phyloP scores from a whole-genome alignment of 2,113 vertebrate species.

The Psophia crepitans region DNA sequence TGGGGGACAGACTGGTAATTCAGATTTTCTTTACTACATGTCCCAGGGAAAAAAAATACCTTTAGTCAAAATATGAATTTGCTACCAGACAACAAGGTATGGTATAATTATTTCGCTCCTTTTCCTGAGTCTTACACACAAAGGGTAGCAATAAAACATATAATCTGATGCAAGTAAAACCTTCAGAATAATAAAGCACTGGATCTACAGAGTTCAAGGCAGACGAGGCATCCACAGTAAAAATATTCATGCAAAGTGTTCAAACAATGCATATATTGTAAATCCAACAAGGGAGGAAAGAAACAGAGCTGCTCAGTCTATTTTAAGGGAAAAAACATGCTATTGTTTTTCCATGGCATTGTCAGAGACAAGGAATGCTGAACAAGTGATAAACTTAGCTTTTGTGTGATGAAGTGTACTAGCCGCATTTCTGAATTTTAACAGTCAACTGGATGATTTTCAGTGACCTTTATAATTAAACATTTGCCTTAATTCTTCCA shows the following conservation, averaged over 20 bases:
- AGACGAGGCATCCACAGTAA: constrained; percentile 21
- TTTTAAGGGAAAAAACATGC: constrained; percentile 16
- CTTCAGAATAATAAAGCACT: background rate
- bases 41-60: background rate
- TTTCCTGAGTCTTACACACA: background rate
- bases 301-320: constrained; percentile 16
- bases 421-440: background rate
- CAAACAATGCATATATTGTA: constrained; percentile 48
- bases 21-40: background rate
- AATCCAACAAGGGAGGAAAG: constrained; percentile 25
- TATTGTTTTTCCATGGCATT: constrained; percentile 28
- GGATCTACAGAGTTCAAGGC: background rate
- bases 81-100: background rate
- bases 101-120: background rate
- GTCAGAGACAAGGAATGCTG: constrained; percentile 20
- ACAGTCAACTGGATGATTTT: background rate
- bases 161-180: background rate
- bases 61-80: background rate
- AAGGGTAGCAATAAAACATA: background rate
- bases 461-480: background rate
- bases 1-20: background rate
- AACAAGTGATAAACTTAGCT: constrained; percentile 28
- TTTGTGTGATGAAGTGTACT: constrained; percentile 7
- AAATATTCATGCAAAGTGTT: background rate
- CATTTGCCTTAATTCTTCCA: background rate